phyloP scores from a whole-genome alignment of 2,888 invertebrate species.

The Molanna angustata region DNA sequence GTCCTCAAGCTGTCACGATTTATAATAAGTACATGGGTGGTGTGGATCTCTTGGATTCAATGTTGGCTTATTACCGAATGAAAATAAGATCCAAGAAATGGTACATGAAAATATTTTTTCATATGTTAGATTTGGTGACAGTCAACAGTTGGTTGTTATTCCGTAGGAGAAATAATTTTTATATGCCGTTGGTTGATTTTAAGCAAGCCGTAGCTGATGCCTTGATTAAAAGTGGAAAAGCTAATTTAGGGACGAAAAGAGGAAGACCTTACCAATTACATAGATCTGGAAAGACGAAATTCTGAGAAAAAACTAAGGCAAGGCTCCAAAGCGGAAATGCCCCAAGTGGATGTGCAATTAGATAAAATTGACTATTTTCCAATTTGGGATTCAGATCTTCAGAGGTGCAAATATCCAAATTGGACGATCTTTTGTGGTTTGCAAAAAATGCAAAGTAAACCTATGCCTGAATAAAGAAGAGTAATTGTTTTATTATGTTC shows the following conservation, averaged over 20 bases:
- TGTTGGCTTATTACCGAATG: slow-evolving; percentile 6
- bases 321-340: slow-evolving; percentile 4
- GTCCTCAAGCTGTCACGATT: slow-evolving; percentile 28
- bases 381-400: slow-evolving; percentile 3
- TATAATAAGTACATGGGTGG: slow-evolving; percentile 35
- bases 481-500: too few relatives aligned
- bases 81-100: slow-evolving; percentile 30
- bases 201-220: slow-evolving; percentile 5
- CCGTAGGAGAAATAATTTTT: slow-evolving; percentile 2
- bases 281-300: neutral
- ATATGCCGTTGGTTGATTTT: slow-evolving; percentile 7
- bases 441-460: slow-evolving; percentile 8
- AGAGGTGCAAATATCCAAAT: slow-evolving; percentile 4
- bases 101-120: slow-evolving; percentile 32
- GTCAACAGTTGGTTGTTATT: slow-evolving; percentile 27
- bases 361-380: slow-evolving; percentile 3
- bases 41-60: slow-evolving; percentile 29
- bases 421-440: slow-evolving; percentile 4
- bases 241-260: slow-evolving; percentile 1
- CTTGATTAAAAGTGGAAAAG: neutral
- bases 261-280: slow-evolving; percentile 4
- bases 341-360: neutral
- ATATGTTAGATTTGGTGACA: slow-evolving; percentile 28
- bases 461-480: too few relatives aligned
- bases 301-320: slow-evolving; percentile 3